Evolutionary conservation across 2,888 invertebrate species (phyloP), one percentile per base, ranked within the genome.

Genomic region (Apoda limacodes): DNA sequence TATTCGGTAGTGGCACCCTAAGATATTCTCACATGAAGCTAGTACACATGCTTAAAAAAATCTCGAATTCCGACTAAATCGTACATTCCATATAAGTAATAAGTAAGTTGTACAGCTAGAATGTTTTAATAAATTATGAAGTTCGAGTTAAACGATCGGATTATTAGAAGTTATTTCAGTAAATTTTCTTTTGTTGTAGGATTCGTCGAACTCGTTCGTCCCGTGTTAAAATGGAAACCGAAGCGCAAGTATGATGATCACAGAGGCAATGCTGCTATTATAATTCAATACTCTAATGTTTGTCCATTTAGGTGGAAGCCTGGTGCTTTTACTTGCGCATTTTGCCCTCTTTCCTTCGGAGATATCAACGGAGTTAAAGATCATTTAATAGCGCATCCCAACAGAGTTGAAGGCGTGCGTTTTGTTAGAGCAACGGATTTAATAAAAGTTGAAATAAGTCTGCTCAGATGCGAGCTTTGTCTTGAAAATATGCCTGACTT

Each of bases 231-330:
- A 53, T 72, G 71, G 70, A 70, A 54, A 54, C 56, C 64, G 47
- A 58, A 49, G 45, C 63, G 66, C 55, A 67, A 64, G 61, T 71
- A 51, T 60, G 55, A 67, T 43, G 70, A 76, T 60, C 65, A 65
- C 46, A 72, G 75, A 52, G 66, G 67, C 59, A 76, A 78, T 47
- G 75, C 76, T 28, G 65, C 62, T 21, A 52, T 69, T 33, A 63
- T 78, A 32, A 50, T 78, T 34, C 65, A 72, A 48, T 67, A 52
- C 48, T 74, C 76, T 19, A 78, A 71, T 51, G 62, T 54, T 14
- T 63, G 64, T 35, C 78, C 78, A 1, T 80, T 80, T 48, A 58
- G 74, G 37, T 75, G 71, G 71, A 60, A 57, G 21, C 53, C 68
- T 5, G 75, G 76, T 1, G 42, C 55, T 3, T 80, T 72, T 40